Evolutionary conservation across 2,888 invertebrate genomes (phyloP).

Genomic region (Leptothorax acervorum): DNA sequence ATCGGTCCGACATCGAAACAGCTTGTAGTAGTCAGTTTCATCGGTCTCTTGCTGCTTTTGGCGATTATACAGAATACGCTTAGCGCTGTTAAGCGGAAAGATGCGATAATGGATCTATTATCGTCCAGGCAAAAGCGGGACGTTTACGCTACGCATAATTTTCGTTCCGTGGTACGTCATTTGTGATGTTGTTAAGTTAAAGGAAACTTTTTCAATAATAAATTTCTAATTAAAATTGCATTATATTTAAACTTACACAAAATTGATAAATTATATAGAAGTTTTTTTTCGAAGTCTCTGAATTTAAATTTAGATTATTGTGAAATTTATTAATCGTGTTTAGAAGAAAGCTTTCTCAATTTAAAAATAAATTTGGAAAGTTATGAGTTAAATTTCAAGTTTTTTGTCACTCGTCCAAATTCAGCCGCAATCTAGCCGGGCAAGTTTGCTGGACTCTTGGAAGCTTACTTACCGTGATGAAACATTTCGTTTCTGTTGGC

Average conservation of each 20-base stretch:
- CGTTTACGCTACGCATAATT: conserved; percentile 67
- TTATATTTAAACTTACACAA: background rate
- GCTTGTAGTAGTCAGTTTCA: conserved; percentile 82
- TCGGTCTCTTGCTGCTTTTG: conserved; percentile 82
- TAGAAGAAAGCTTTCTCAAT: background rate
- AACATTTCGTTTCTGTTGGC: background rate
- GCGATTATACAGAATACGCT: conserved; percentile 83
- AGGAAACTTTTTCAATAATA: background rate
- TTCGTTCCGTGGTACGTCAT: conserved; percentile 74
- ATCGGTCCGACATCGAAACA: conserved; percentile 79
- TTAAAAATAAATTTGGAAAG: background rate
- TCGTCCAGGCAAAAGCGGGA: conserved; percentile 80
- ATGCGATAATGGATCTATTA: conserved; percentile 79
- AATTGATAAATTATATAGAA: background rate
- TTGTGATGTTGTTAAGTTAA: background rate
- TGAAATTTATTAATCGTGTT: background rate
- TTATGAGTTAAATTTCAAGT: background rate
- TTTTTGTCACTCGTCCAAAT: background rate
- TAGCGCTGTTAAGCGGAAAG: conserved; percentile 78
- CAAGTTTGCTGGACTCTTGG: background rate
- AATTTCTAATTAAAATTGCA: background rate
- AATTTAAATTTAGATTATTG: background rate
- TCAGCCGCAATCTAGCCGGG: background rate
- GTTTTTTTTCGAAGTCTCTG: background rate
- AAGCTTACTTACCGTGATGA: conserved; percentile 23